Conservation (phyloP, 2,888 invertebrate species). For the Nomada fabriciana region DNA sequence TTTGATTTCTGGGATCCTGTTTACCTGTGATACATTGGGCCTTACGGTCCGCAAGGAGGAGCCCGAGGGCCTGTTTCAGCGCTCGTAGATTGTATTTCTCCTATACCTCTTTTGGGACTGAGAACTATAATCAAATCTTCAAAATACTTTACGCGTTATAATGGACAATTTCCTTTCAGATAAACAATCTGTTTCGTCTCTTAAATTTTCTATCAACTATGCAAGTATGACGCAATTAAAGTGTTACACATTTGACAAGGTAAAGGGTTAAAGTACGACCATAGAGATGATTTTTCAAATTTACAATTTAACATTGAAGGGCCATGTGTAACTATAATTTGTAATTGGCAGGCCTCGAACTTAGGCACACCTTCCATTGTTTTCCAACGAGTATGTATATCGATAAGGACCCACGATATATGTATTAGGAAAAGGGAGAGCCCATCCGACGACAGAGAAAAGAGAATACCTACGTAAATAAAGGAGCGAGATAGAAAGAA, state of each 20-base stretch:
- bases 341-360: not conserved
- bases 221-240: not conserved
- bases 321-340: not conserved
- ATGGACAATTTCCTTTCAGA: not conserved
- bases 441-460: not conserved
- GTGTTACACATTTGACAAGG: not conserved
- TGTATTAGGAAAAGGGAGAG: conserved; percentile 34
- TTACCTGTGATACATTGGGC: conserved; percentile 77
- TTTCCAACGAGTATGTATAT: conserved; percentile 7
- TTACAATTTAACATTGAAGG: not conserved
- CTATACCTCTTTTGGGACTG: not conserved
- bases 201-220: not conserved
- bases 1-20: conserved; percentile 75
- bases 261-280: not conserved
- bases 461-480: not conserved
- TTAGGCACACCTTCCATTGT: conserved; percentile 25
- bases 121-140: not conserved
- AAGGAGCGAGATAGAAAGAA: conserved; percentile 29
- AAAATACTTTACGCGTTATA: conserved; percentile 5
- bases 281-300: not conserved
- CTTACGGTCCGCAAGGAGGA: conserved; percentile 70
- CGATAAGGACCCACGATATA: conserved; percentile 25
- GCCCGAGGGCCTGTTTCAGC: conserved; percentile 35
- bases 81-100: conserved; percentile 26
- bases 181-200: not conserved